phyloP scores from a whole-genome alignment of 2,888 invertebrate species.

The Mamestra brassicae region DNA sequence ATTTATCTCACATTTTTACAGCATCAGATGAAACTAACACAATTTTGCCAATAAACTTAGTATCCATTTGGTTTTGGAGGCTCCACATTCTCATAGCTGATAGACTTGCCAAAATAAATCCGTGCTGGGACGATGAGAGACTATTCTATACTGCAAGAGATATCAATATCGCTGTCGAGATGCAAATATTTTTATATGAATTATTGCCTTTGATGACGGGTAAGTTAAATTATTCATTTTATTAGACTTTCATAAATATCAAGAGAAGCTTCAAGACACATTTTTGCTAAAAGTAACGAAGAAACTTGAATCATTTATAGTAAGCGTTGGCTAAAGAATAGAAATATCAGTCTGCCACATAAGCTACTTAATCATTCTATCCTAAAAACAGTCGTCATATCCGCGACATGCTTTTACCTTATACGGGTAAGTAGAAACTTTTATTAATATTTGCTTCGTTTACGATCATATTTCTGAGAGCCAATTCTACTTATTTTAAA shows the following conservation, averaged over 20 bases:
- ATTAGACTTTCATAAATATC: neutral
- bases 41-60: slow-evolving; percentile 60
- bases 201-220: slow-evolving; percentile 70
- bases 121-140: slow-evolving; percentile 74
- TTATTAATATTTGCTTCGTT: too few relatives aligned
- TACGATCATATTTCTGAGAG: too few relatives aligned
- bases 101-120: slow-evolving; percentile 68
- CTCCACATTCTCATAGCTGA: slow-evolving; percentile 73
- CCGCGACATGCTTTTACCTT: too few relatives aligned
- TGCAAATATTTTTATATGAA: slow-evolving; percentile 73
- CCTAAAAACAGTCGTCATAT: too few relatives aligned
- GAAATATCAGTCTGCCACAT: too few relatives aligned
- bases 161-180: slow-evolving; percentile 70
- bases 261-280: too few relatives aligned
- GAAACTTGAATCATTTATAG: too few relatives aligned
- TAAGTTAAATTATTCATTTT: slow-evolving; percentile 50
- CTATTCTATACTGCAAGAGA: slow-evolving; percentile 73
- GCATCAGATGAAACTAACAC: slow-evolving; percentile 36
- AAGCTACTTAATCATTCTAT: too few relatives aligned
- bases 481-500: too few relatives aligned
- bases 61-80: slow-evolving; percentile 74
- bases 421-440: too few relatives aligned
- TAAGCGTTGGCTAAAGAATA: too few relatives aligned
- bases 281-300: too few relatives aligned
- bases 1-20: neutral